Base-by-base conservation (phyloP, 2,888 invertebrate species). In the Ormyrus rosae region DNA sequence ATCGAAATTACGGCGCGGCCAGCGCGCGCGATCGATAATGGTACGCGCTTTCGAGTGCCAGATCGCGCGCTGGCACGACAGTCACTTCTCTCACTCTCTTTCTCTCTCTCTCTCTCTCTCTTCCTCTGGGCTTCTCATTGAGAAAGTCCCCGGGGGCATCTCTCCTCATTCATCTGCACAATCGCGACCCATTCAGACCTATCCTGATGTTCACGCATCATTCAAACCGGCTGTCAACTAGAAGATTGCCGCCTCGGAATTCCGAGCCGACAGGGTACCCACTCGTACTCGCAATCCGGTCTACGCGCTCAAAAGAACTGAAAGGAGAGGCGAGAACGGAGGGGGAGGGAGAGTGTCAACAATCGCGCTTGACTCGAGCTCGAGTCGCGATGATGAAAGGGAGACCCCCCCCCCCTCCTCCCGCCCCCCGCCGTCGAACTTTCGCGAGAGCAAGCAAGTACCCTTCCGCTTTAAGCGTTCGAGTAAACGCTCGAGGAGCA, bases 111-210 rank as follows among this genome's bases (percentile, higher is more conserved):
- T 11, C 34, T 45, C 63, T 34, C 34, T 34, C 34, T 34, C 34
- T 11, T 46, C 34, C 61, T 61, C 10, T 61, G 46, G 46, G 61
- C 19, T 61, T 53, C 45, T 46, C 70, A 70, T 77, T 70, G 77
- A 70, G 64, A 70, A 77, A 77, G 70, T 19, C 77, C 70, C 61
- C 10, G n/a, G 63, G 53, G 63, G 19, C 58, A 58, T 11, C 11
- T 9, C 64, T 58, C 55, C n/a, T 56, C 19, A 69, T 69, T 61
- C 69, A 76, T 69, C 64, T n/a, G 51, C 5, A 69, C 68, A 55
- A 72, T 72, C 69, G 61, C 13, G 68, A 10, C 53, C 61, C 79
- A 79, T 79, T 79, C 74, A 68, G 9, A 45, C 56, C 63, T 63
- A 69, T 63, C 61, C 19, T 51, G 50, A 34, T n/a, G n/a, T 48